Base-by-base conservation (phyloP, 2,888 invertebrate genomes). In the Diarsia mendica region DNA sequence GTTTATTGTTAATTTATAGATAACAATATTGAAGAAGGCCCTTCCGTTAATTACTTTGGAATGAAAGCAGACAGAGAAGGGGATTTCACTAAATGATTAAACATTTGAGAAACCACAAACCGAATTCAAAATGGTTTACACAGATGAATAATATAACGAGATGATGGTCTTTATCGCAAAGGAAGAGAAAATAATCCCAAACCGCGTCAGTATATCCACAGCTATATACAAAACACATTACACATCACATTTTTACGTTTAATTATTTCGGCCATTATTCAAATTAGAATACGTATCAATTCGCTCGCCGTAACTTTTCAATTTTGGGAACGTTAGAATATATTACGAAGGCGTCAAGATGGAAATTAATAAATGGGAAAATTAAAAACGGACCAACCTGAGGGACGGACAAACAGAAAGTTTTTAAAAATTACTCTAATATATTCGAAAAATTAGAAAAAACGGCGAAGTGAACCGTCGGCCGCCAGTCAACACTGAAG, bases 331-430 rank as follows among this genome's bases (percentile, higher is more conserved):
- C 85, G 82, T 80, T 83, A 74, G 91, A 91, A 91, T 91, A 91
- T 89, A 91, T 91, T 91, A 92, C 82, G 87, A 82, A 82, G 64
- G 76, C 89, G 89, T 88, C 90, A 89, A 88, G 88, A 89, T 87
- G 84, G 80, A 92, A 90, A 92, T 92, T 92, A 92, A 91, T 91
- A 92, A 91, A 91, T 89, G 91, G 87, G 75, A 76, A 88, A 89
- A 86, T 89, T 88, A 90, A 91, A 92, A 91, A 88, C 83, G 81
- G 84, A 82, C 86, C 88, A 80, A 75, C 67, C 84, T 79, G 80
- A 82, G 80, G 77, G 84, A 88, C 75, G 79, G 68, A 87, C 80
- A 85, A 88, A 88, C 87, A 87, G 72, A 85, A 87, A 87, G 51
- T 85, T 87, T 87, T 65, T 46, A 83, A 85, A 87, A 87, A 87